Base-by-base conservation (phyloP, 2,797 vertebrate genomes). In the Falco rusticolus region DNA sequence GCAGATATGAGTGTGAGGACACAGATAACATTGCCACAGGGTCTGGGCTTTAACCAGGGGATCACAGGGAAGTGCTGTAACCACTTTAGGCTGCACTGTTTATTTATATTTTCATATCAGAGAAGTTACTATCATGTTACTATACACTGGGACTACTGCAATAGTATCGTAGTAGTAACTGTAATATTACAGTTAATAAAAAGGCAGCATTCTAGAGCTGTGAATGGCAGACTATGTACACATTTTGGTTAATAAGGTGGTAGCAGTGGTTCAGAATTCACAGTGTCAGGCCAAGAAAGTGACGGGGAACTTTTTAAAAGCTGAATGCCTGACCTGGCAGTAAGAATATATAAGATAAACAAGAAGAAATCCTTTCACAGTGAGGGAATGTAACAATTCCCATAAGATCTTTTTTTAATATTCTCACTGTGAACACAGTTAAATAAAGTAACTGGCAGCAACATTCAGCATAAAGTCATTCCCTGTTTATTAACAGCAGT, bases 401-500 rank as follows among this genome's bases (percentile, higher is more conserved):
- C 28, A 10, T 37, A 77, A 65, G 76, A 89, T 20, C 11, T 86
- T 61, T 82, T 64, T 54, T 54, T 2, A 31, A 71, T 84, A 65
- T 13, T 83, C 31, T 74, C 8, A 13, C 26, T 83, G 47, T 48
- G 57, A 93, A 50, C 77, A 63, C 31, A 71, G 69, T 80, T 77
- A 64, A 65, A 91, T 76, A 15, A 93, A 93, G 72, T 61, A 87
- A 75, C 72, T 92, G 65, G 79, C 56, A 81, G 54, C 47, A 81
- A 45, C 22, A 66, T 74, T 78, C 75, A 89, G n/a, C 51, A 71
- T 69, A 74, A 92, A 82, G 41, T 91, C 51, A 87, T 77, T 82
- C 64, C 29, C 31, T 91, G 50, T 77, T 90, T 88, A 86, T 90
- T 90, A 94, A 50, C 71, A 85, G 50, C 69, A 88, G 26, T 61